Base-by-base conservation (phyloP, 2,888 invertebrate genomes). In the Eurytoma californica region DNA sequence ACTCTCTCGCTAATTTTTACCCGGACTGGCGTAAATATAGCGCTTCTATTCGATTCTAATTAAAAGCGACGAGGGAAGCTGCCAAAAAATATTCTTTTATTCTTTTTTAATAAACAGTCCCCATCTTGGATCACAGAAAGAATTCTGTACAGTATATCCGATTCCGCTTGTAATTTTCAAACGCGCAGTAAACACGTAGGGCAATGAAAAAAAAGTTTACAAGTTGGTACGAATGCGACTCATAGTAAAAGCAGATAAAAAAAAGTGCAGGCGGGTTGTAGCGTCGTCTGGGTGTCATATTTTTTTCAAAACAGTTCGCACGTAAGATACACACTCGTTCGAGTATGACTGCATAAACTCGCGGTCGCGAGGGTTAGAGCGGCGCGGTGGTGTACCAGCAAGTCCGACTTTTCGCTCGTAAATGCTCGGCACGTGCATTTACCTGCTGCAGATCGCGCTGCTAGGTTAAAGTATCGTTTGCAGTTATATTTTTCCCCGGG, bases 401-500 rank as follows among this genome's bases (percentile, higher is more conserved):
- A 77, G 24, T 80, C 39, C 14, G 69, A 80, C 73, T 74, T 74
- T 69, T 66, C 80, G 74, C 66, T 80, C 80, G 77, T 80, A 80
- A 80, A 80, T 77, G 80, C 80, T 18, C 53, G 20, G 77, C 80
- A 80, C 80, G 80, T 80, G 80, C 74, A 72, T 77, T 80, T 80
- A 74, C 61, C 70, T 70, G 30, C n/a, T 24, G 66, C 61, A 60
- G 77, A 74, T 80, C 80, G 72, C 72, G 77, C 24, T 61, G 63
- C 60, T 57, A 72, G 73, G 77, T 80, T 51, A 73, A 69, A 80
- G 77, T 80, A 72, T 77, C 73, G 68, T 73, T 80, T 77, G 68
- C 47, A 77, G 80, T 72, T 73, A 69, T 80, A 77, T 77, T 73
- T 63, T 61, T 18, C 47, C 39, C 39, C 47, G 58, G 18, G 18